phyloP scores from a whole-genome alignment of 2,797 vertebrate species.

The Lacerta viridis region DNA sequence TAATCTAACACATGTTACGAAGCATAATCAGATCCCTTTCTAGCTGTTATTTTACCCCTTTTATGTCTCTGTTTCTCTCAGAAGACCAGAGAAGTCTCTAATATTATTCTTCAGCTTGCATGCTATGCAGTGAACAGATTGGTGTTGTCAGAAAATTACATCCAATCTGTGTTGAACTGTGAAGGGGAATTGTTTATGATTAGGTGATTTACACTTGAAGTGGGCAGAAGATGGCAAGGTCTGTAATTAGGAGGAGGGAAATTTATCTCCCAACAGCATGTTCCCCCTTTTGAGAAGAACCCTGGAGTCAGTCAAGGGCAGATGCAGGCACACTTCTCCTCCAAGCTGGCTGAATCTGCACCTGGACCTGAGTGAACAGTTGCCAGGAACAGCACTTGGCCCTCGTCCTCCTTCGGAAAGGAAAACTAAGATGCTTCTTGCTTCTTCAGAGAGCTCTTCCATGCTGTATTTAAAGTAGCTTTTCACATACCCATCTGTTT shows the following conservation, averaged over 20 bases:
- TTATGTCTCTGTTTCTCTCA: conserved; percentile 59
- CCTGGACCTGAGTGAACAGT: conserved; percentile 58
- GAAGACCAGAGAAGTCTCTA: conserved; percentile 59
- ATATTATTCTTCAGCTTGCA: conserved; percentile 68
- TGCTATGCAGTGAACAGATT: conserved; percentile 73
- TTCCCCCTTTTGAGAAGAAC: conserved; percentile 70
- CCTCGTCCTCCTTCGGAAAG: conserved; percentile 60
- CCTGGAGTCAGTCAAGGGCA: conserved; percentile 69
- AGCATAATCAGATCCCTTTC: conserved; percentile 40
- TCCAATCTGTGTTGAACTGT: conserved; percentile 74
- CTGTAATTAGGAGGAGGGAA: conserved; percentile 80
- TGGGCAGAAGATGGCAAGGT: conserved; percentile 75
- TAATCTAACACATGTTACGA: conserved; percentile 52
- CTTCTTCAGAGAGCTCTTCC: conserved; percentile 56
- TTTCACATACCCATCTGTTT: conserved; percentile 55
- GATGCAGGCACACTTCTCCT: conserved; percentile 70
- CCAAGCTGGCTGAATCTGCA: conserved; percentile 69
- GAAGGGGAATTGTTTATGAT: conserved; percentile 79
- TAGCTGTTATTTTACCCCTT: conserved; percentile 53
- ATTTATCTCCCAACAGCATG: conserved; percentile 78
- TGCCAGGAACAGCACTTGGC: conserved; percentile 76
- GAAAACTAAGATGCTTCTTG: conserved; percentile 49
- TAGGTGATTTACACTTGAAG: conserved; percentile 77
- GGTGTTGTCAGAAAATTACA: conserved; percentile 75
- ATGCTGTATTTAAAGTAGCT: conserved; percentile 52